These are phyloP conservation scores for Nudaria mundana DNA, from an alignment of 2,888 invertebrate genomes.

Conservation along the genomic window DNA sequence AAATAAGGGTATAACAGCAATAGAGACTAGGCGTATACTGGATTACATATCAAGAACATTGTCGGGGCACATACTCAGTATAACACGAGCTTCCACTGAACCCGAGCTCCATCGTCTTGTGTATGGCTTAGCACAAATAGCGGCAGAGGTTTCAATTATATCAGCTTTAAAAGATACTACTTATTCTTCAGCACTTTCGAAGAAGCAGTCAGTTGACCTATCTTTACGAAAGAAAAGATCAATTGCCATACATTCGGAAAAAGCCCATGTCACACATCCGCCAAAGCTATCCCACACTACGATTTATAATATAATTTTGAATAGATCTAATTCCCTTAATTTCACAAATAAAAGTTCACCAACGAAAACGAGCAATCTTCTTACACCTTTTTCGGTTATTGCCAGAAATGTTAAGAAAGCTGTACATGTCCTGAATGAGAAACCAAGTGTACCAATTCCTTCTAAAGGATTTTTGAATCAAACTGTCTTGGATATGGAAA, in stretches of 20 bases:
- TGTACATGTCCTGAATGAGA: constrained; percentile 45
- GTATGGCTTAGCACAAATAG: constrained; percentile 72
- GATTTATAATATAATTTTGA: constrained; percentile 55
- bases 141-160: constrained; percentile 72
- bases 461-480: constrained; percentile 69
- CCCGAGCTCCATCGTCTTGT: constrained; percentile 71
- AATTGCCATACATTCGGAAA: constrained; percentile 22
- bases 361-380: constrained; percentile 12
- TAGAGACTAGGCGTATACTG: constrained; percentile 70
- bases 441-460: constrained; percentile 18
- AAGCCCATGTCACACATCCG: constrained; percentile 23
- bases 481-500: constrained; percentile 63
- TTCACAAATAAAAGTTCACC: constrained; percentile 10
- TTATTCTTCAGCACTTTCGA: constrained; percentile 64
- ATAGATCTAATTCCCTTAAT: constrained; percentile 38
- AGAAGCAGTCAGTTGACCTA: constrained; percentile 70
- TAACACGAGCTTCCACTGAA: constrained; percentile 70
- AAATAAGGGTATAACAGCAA: constrained; percentile 71
- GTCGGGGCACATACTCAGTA: constrained; percentile 65
- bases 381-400: constrained; percentile 57
- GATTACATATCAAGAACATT: constrained; percentile 73
- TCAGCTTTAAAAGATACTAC: constrained; percentile 72
- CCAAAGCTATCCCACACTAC: constrained; percentile 28
- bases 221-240: constrained; percentile 63
- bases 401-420: constrained; percentile 45